Base-by-base conservation (phyloP, 2,888 invertebrate species). In the Orchesellides sinensis region DNA sequence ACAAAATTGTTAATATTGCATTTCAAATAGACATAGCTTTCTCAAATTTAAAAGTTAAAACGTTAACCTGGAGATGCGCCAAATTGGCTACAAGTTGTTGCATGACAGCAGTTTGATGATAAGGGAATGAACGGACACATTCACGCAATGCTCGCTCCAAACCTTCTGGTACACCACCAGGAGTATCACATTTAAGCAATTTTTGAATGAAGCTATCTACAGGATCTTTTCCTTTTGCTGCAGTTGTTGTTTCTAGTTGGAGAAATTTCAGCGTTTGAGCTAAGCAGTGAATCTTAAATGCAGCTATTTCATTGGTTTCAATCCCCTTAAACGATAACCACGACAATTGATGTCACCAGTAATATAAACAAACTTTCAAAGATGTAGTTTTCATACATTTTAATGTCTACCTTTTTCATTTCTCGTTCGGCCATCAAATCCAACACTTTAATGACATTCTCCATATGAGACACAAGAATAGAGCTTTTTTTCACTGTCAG, bases 221-320 rank as follows among this genome's bases (percentile, higher is more conserved):
- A 82, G 93, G 92, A 89, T 95, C 95, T 88, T 88, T 85, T 80
- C 84, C 61, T 86, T 82, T 69, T 40, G 83, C 75, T 3, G 68
- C 69, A 59, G 85, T 87, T 29, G 83, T 80, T 40, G 82, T 73
- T 93, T 94, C 87, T 93, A 93, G 86, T 94, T 94, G 85, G 93
- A 93, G 88, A 93, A 94, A 84, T 93, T 90, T 68, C 95, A 87
- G 56, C 8, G 93, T 89, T 52, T 83, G 85, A 10, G 93, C 92
- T 4, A 96, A 90, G 89, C 96, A 96, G 90, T 97, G 96, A 89
- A 94, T 95, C 90, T 98, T 98, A 87, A 96, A 95, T 12, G 96
- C 94, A 93, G 97, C 94, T 27, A 97, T 93, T 91, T 98, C 98
- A 89, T 98, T 98, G 0, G 94, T 93, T 85, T 97, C 96, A 47